A percentile compares a stretch with the other conserved stretches of the same genome.
These are phyloP conservation scores for Apus apus DNA, from an alignment of 2,113 vertebrate genomes.

Conservation along the genomic window DNA sequence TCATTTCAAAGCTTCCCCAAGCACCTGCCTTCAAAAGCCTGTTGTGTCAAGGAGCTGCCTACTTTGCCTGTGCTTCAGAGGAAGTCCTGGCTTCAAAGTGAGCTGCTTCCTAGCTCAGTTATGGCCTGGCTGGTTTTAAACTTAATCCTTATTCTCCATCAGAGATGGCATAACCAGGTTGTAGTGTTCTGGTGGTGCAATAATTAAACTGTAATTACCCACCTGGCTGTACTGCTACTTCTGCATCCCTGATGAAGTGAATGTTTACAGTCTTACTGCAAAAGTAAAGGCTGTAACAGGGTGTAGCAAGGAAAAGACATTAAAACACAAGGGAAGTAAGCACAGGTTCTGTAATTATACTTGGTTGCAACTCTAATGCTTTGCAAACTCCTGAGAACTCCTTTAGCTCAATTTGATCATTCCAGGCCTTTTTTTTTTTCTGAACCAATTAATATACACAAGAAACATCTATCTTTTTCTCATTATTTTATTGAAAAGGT, in stretches of 20 bases:
- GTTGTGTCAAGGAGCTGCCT: not conserved
- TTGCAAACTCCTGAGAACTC: not conserved
- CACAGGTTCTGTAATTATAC: constrained; percentile 3
- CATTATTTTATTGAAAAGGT: constrained; percentile 88
- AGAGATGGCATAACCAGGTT: not conserved
- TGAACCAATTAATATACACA: constrained; percentile 13
- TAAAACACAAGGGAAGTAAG: not conserved
- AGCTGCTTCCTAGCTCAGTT: not conserved
- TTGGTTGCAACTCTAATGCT: not conserved
- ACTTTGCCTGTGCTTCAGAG: not conserved
- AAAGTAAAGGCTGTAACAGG: not conserved
- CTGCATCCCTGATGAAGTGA: not conserved
- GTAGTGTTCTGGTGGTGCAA: not conserved
- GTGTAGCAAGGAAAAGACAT: not conserved
- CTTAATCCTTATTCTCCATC: not conserved
- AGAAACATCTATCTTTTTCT: constrained; percentile 61
- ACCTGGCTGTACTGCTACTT: not conserved
- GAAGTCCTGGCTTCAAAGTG: not conserved
- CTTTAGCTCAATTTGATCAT: not conserved
- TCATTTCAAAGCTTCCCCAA: not conserved
- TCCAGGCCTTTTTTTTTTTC: not conserved
- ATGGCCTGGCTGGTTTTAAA: not conserved
- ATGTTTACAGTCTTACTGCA: not conserved
- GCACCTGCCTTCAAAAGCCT: not conserved
- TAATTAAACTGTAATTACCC: not conserved